phyloP scores from a whole-genome alignment of 2,113 vertebrate genomes.

The Puma concolor region DNA sequence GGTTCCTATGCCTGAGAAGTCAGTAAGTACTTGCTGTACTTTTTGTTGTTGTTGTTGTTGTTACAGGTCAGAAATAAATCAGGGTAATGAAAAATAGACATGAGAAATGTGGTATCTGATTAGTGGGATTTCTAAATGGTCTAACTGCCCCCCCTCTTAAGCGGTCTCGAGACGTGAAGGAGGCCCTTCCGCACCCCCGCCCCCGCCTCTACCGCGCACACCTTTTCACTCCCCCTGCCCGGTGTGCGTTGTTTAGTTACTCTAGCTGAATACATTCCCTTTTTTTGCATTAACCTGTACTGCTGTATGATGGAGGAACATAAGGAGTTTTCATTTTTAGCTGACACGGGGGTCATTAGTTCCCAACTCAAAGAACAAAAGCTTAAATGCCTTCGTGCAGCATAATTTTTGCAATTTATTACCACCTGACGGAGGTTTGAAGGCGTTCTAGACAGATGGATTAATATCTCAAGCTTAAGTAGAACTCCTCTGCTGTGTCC shows the following conservation, averaged over 20 bases:
- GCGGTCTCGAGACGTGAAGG: conserved; percentile 57
- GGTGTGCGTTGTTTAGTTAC: conserved; percentile 80
- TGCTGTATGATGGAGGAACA: conserved; percentile 83
- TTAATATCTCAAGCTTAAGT: conserved; percentile 90
- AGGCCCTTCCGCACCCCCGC: conserved; percentile 1
- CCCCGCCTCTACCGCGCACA: conserved; percentile 26
- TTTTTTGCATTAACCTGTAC: conserved; percentile 85
- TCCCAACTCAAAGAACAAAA: conserved; percentile 83
- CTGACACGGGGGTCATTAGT: conserved; percentile 87
- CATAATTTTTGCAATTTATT: conserved; percentile 86
- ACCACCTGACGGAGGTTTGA: conserved; percentile 88
- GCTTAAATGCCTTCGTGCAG: conserved; percentile 84
- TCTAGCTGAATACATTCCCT: conserved; percentile 79
- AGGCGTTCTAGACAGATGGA: conserved; percentile 85
- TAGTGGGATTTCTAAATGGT: background rate
- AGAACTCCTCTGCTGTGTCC: conserved; percentile 82
- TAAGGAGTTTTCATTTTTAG: conserved; percentile 87
- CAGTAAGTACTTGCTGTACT: conserved; percentile 59
- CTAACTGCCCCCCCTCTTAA: background rate
- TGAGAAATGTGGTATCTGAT: conserved; percentile 20
- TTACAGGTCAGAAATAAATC: conserved; percentile 77
- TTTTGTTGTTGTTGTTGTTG: background rate
- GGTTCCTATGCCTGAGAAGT: conserved; percentile 59
- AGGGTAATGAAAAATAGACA: conserved; percentile 55
- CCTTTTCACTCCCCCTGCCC: background rate